phyloP scores from a whole-genome alignment of 1,140 invertebrate species.

The Parapsyche elsis region DNA sequence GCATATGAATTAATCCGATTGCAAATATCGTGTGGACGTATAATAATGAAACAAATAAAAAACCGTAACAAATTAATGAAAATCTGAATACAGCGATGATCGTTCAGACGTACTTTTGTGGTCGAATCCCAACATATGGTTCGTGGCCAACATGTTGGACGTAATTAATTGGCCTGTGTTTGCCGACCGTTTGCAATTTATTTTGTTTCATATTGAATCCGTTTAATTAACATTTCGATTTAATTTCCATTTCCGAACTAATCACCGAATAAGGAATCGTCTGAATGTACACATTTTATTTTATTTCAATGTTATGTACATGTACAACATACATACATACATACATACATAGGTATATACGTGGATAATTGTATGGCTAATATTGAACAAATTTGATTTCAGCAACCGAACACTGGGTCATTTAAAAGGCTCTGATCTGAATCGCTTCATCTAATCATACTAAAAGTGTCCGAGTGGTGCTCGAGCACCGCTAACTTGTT shows the following conservation, averaged over 20 bases:
- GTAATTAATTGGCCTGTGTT: conserved; percentile 16
- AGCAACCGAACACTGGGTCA: neutral
- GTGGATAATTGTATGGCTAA: no score
- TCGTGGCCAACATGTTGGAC: neutral
- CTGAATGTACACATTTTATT: no score
- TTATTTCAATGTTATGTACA: no score
- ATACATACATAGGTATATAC: neutral
- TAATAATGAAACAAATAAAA: no score
- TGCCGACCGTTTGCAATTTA: conserved; percentile 4
- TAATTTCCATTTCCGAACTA: neutral
- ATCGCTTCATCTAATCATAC: conserved; percentile 11
- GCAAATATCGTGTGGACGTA: no score
- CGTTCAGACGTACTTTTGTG: neutral
- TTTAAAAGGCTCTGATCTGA: neutral
- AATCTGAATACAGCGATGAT: neutral
- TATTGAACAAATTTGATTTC: no score
- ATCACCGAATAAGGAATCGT: neutral
- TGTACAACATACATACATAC: neutral
- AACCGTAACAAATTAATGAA: no score
- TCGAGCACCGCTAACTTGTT: neutral
- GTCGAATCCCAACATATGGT: neutral
- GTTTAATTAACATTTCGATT: conserved; percentile 21
- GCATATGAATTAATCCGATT: no score
- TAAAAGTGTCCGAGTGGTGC: conserved; percentile 11
- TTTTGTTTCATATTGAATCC: conserved; percentile 15